These are phyloP conservation scores for Onychomys torridus DNA, from an alignment of 2,797 vertebrate species.

Conservation along the genomic window DNA sequence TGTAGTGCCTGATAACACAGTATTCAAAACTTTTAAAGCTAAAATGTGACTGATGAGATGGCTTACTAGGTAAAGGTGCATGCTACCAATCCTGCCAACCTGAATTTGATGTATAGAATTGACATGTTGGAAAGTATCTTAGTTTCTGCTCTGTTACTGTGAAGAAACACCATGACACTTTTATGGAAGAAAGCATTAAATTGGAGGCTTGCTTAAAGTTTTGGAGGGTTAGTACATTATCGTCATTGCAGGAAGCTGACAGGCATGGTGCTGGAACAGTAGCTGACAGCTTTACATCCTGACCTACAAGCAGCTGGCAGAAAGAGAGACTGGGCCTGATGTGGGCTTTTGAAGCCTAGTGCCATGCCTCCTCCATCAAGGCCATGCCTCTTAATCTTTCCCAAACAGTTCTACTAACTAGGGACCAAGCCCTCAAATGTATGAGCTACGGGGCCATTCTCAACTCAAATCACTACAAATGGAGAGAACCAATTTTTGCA, in stretches of 20 bases:
- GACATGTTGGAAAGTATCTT: background rate
- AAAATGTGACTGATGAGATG: background rate
- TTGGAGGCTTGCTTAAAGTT: background rate
- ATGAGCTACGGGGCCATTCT: background rate
- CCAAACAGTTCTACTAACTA: background rate
- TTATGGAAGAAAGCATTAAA: background rate
- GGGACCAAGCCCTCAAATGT: background rate
- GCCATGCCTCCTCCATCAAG: background rate
- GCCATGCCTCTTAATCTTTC: background rate
- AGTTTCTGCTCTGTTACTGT: background rate
- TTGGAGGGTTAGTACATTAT: background rate
- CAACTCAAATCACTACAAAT: background rate
- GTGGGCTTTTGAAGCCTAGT: background rate
- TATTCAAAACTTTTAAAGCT: background rate
- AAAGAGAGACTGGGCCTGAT: too few relatives aligned
- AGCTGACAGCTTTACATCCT: too few relatives aligned
- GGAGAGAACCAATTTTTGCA: background rate
- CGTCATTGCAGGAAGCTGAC: background rate
- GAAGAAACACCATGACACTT: background rate
- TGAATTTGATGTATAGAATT: background rate
- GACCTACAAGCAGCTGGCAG: background rate
- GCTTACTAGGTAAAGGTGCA: background rate
- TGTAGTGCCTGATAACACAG: constrained; percentile 1
- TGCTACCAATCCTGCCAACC: too few relatives aligned
- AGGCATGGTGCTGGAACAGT: background rate